A percentile compares a stretch with the other conserved stretches of the same genome.
Conservation (phyloP, 2,888 invertebrate genomes). For the Dicroscelio sp. region DNA sequence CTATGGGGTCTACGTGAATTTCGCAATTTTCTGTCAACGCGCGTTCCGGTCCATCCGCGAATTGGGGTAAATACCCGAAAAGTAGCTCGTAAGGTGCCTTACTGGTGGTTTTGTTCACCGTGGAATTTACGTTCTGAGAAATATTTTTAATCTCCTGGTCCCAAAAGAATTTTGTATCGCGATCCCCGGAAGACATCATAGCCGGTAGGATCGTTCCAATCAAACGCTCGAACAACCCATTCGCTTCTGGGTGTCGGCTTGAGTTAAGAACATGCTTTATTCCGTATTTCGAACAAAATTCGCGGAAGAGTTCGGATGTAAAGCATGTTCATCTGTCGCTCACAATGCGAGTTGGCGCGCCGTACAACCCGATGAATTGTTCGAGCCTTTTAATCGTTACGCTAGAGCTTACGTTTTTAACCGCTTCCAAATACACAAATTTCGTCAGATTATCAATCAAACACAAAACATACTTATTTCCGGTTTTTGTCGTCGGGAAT, state of each 20-base stretch:
- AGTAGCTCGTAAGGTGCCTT: slow-evolving; percentile 17
- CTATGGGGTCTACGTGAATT: neutral
- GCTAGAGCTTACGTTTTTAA: slow-evolving; percentile 48
- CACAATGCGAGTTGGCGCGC: slow-evolving; percentile 68
- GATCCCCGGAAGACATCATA: too few relatives aligned
- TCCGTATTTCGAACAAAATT: slow-evolving; percentile 59
- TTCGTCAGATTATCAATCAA: slow-evolving; percentile 83
- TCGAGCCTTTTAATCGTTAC: slow-evolving; percentile 44
- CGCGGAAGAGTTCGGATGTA: slow-evolving; percentile 61
- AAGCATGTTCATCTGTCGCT: slow-evolving; percentile 75
- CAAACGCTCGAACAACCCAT: slow-evolving; percentile 60
- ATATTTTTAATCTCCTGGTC: neutral
- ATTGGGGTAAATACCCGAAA: slow-evolving; percentile 43
- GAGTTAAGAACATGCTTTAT: slow-evolving; percentile 68
- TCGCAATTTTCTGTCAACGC: slow-evolving; percentile 32
- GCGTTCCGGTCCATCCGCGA: slow-evolving; percentile 11
- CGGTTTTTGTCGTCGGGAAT: slow-evolving; percentile 61
- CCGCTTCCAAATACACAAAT: slow-evolving; percentile 73
- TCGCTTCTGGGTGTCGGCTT: slow-evolving; percentile 70
- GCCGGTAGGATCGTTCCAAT: slow-evolving; percentile 53
- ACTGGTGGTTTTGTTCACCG: slow-evolving; percentile 42
- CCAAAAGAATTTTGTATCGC: neutral
- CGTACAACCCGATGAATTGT: slow-evolving; percentile 65
- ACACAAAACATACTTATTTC: slow-evolving; percentile 79
- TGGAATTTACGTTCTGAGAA: neutral